These are phyloP conservation scores for Omphaloscelis lunosa DNA, from an alignment of 2,888 invertebrate species.

Conservation along the genomic window DNA sequence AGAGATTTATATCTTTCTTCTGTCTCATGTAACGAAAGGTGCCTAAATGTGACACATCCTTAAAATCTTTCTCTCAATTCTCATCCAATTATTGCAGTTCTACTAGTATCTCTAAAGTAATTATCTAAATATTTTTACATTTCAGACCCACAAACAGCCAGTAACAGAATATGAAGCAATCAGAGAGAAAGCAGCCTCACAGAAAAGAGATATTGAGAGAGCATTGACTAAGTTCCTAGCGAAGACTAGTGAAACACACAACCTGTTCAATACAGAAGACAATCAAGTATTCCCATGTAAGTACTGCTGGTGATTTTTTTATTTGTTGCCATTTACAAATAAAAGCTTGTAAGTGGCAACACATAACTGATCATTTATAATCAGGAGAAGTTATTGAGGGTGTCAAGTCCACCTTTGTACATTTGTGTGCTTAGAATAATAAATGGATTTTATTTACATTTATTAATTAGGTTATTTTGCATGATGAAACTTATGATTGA, in stretches of 20 bases:
- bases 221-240: constrained; percentile 98
- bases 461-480: too few species aligned
- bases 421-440: background rate
- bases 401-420: background rate
- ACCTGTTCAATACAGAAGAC: constrained; percentile 97
- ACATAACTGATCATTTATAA: background rate
- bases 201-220: constrained; percentile 98
- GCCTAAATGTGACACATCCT: too few species aligned
- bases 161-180: constrained; percentile 99
- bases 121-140: constrained; percentile 35
- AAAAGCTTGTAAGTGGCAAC: background rate
- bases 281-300: constrained; percentile 96
- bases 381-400: background rate
- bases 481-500: too few species aligned
- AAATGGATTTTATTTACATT: too few species aligned
- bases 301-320: constrained; percentile 65
- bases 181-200: constrained; percentile 97
- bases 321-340: constrained; percentile 1
- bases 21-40: too few species aligned
- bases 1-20: too few species aligned
- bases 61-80: too few species aligned
- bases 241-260: constrained; percentile 97
- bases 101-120: background rate
- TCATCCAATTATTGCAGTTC: background rate
- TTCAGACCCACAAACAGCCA: constrained; percentile 98